A percentile compares a stretch with the other conserved stretches of the same genome.
Evolutionary conservation across 2,888 invertebrate genomes (phyloP).

Genomic region (Rutpela maculata): DNA sequence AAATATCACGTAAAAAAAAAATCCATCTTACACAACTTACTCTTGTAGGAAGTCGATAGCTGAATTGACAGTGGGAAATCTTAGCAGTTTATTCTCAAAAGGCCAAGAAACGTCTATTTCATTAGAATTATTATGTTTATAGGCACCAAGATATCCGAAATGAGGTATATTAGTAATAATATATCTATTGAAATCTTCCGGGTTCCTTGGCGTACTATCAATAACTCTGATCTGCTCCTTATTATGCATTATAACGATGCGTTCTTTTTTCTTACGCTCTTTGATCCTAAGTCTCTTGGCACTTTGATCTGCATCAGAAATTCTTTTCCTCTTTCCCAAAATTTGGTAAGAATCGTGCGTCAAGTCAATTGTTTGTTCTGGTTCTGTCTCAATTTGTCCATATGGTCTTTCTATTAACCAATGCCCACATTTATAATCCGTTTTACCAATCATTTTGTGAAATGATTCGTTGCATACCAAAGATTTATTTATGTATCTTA

Average conservation of each 20-base stretch:
- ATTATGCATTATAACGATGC: slow-evolving; percentile 44
- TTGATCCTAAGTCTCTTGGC: slow-evolving; percentile 3
- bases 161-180: slow-evolving; percentile 66
- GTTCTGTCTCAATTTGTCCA: background rate
- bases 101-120: slow-evolving; percentile 66
- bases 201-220: slow-evolving; percentile 48
- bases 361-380: slow-evolving; percentile 52
- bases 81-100: slow-evolving; percentile 60
- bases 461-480: slow-evolving; percentile 65
- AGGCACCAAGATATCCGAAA: slow-evolving; percentile 66
- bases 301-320: slow-evolving; percentile 14
- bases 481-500: slow-evolving; percentile 65
- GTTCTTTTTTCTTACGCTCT: slow-evolving; percentile 37
- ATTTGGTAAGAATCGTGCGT: slow-evolving; percentile 44
- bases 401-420: slow-evolving; percentile 56
- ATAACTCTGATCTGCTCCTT: slow-evolving; percentile 45
- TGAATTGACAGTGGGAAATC: slow-evolving; percentile 56
- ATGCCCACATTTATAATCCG: slow-evolving; percentile 51
- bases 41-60: slow-evolving; percentile 59
- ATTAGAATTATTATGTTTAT: slow-evolving; percentile 50
- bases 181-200: slow-evolving; percentile 61
- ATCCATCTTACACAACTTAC: slow-evolving; percentile 51
- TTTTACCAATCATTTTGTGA: slow-evolving; percentile 64
- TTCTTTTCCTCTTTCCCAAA: background rate
- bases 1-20: background rate